phyloP scores from a whole-genome alignment of 2,888 invertebrate species.

The Melanotus villosus region DNA sequence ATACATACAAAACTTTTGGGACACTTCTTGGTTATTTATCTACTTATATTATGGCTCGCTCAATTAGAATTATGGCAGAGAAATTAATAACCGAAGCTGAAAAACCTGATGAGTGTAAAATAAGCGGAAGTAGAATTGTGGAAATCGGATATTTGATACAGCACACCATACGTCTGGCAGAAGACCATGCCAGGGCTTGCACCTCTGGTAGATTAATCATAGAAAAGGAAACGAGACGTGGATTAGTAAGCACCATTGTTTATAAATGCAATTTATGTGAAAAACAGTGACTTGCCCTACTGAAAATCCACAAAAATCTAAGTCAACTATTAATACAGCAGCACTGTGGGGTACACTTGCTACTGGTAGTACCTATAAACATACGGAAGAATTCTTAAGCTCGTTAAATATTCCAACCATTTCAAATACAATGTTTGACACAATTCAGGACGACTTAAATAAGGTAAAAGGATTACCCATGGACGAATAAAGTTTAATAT shows the following conservation, averaged over 20 bases:
- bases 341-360: slow-evolving; percentile 16
- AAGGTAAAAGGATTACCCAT: no score
- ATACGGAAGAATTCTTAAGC: background rate
- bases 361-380: background rate
- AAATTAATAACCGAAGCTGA: no score
- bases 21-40: no score
- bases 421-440: slow-evolving; percentile 3
- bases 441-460: background rate
- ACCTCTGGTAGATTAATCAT: background rate
- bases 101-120: no score
- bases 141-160: background rate
- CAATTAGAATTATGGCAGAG: no score
- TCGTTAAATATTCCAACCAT: slow-evolving; percentile 12
- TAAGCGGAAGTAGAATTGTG: background rate
- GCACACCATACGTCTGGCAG: background rate
- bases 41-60: no score
- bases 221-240: background rate
- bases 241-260: background rate
- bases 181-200: background rate
- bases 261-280: slow-evolving; percentile 8
- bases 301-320: background rate
- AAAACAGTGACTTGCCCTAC: background rate
- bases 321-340: no score
- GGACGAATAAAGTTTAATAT: no score
- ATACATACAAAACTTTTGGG: no score